phyloP scores from a whole-genome alignment of 1,140 invertebrate genomes.

The Ceratina calcarata region DNA sequence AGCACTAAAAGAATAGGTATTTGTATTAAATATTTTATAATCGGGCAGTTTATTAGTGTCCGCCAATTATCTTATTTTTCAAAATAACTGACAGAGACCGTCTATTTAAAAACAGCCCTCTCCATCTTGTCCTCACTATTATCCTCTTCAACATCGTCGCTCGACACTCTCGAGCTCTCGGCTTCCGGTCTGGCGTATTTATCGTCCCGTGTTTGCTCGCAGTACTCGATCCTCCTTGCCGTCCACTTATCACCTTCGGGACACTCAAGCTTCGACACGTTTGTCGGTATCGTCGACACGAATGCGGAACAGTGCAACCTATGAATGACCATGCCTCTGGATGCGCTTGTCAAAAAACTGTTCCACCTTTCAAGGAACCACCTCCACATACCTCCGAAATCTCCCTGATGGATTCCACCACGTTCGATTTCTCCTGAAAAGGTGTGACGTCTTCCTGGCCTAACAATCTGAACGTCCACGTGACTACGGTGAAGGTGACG shows the following conservation, averaged over 20 bases:
- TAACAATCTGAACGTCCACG: slow-evolving; percentile 84
- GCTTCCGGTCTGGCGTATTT: neutral
- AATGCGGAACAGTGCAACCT: slow-evolving; percentile 5
- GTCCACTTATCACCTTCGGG: neutral
- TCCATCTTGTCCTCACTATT: slow-evolving; percentile 15
- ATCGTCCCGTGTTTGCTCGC: neutral
- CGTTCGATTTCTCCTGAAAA: neutral
- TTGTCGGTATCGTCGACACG: neutral
- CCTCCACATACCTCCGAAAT: neutral
- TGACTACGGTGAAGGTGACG: slow-evolving; percentile 92
- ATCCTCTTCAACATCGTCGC: neutral
- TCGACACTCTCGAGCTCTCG: neutral
- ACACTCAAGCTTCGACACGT: neutral
- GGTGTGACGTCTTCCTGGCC: slow-evolving; percentile 20
- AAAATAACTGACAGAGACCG: too few species aligned
- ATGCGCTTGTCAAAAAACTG: slow-evolving; percentile 1
- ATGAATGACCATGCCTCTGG: neutral
- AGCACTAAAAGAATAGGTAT: too few species aligned
- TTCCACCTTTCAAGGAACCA: slow-evolving; percentile 33
- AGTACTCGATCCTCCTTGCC: neutral
- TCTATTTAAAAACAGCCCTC: neutral
- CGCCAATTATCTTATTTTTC: too few species aligned
- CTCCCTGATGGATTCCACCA: neutral
- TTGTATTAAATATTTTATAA: too few species aligned
- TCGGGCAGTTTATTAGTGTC: too few species aligned